phyloP scores from a whole-genome alignment of 2,797 vertebrate species.

The Schizopygopsis pylzovi region DNA sequence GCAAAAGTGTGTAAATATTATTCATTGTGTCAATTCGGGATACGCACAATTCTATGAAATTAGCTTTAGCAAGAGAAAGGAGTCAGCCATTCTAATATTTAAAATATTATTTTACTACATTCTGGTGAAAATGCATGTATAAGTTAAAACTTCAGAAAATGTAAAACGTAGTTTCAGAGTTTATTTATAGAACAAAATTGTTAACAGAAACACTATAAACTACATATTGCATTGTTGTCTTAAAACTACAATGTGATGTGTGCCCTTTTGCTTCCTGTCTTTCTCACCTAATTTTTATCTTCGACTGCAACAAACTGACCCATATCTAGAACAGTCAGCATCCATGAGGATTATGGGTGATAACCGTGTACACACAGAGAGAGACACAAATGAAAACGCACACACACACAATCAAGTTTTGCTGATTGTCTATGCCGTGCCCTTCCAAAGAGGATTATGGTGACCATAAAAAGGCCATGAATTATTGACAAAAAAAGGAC shows the following conservation, averaged over 20 bases:
- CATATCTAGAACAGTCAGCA: slow-evolving; percentile 46
- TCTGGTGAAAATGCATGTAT: background rate
- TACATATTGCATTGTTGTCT: background rate
- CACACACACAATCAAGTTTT: slow-evolving; percentile 35
- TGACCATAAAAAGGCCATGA: slow-evolving; percentile 70
- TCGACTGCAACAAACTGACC: slow-evolving; percentile 39
- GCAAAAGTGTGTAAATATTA: background rate
- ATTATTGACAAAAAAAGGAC: slow-evolving; percentile 70
- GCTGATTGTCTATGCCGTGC: slow-evolving; percentile 53
- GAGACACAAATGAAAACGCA: slow-evolving; percentile 4
- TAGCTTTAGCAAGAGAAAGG: background rate
- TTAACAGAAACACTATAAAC: background rate
- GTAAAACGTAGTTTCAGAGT: background rate
- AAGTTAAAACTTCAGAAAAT: too few relatives aligned
- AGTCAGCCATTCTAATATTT: background rate
- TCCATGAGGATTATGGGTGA: slow-evolving; percentile 44
- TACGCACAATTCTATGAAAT: background rate
- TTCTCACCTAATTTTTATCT: slow-evolving; percentile 17
- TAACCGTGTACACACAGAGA: slow-evolving; percentile 20
- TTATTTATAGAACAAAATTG: background rate
- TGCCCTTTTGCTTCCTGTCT: background rate
- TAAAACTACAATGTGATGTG: slow-evolving; percentile 10
- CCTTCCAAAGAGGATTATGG: slow-evolving; percentile 70
- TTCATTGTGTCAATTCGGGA: background rate
- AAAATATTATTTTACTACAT: background rate